These are phyloP conservation scores for Natrix natrix DNA, from an alignment of 2,797 vertebrate species.

Conservation along the genomic window DNA sequence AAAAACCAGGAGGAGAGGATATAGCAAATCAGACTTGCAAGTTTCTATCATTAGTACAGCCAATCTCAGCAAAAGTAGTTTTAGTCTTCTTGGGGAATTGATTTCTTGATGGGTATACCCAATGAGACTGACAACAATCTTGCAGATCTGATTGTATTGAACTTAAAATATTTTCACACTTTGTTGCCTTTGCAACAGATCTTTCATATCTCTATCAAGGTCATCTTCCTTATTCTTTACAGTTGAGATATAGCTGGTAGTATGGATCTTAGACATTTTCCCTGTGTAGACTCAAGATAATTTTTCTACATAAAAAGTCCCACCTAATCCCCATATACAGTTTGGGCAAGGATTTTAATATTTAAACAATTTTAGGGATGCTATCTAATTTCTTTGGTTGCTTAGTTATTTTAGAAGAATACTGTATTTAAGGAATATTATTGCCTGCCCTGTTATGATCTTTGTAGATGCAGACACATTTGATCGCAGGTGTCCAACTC, in stretches of 20 bases:
- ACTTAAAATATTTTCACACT: neutral
- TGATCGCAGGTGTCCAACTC: neutral
- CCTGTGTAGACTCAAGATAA: neutral
- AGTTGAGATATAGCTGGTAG: neutral
- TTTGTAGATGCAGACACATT: neutral
- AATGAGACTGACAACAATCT: neutral
- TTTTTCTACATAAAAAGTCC: neutral
- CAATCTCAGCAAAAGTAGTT: neutral
- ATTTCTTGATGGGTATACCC: neutral
- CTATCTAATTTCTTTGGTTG: neutral
- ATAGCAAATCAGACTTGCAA: neutral
- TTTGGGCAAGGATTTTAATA: neutral
- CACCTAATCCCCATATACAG: neutral
- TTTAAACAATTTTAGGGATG: neutral
- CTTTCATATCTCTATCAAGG: neutral
- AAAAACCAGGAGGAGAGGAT: neutral
- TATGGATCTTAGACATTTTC: neutral
- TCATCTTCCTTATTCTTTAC: neutral
- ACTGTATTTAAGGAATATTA: neutral
- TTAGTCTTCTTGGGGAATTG: neutral
- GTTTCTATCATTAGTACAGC: neutral
- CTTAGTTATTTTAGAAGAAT: neutral
- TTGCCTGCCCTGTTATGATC: neutral
- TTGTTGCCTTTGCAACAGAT: neutral
- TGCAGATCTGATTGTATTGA: neutral